phyloP scores from a whole-genome alignment of 2,797 vertebrate genomes.

The Brachyalestes nurse region DNA sequence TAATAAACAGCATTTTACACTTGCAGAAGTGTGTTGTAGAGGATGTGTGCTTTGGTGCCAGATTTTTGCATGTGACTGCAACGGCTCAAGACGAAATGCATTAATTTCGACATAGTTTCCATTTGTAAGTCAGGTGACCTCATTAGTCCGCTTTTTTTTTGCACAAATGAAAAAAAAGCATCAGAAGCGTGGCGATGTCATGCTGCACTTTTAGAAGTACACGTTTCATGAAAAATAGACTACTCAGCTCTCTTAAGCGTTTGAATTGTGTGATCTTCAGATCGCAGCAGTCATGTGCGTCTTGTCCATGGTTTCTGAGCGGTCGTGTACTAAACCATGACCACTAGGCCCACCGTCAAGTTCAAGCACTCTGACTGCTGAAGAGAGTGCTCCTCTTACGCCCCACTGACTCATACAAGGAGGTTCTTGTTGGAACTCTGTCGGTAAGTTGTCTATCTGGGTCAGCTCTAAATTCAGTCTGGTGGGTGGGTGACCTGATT shows the following conservation, averaged over 20 bases:
- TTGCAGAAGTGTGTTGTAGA: no score
- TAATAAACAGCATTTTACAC: no score
- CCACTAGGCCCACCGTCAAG: not conserved
- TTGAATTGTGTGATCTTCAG: not conserved
- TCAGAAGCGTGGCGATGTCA: not conserved
- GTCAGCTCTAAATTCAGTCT: slow-evolving; percentile 57
- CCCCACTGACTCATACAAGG: slow-evolving; percentile 45
- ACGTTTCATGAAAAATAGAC: not conserved
- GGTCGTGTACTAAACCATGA: not conserved
- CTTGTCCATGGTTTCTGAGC: not conserved
- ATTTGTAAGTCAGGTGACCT: not conserved
- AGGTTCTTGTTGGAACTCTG: slow-evolving; percentile 27
- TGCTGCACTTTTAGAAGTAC: not conserved
- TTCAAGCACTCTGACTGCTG: not conserved
- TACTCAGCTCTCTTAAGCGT: not conserved
- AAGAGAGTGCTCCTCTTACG: not conserved
- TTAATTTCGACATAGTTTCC: not conserved
- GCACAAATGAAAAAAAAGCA: not conserved
- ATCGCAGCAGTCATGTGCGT: not conserved
- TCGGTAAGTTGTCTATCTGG: slow-evolving; percentile 53
- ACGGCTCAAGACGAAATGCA: not conserved
- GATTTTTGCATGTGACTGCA: not conserved
- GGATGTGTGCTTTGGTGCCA: no score
- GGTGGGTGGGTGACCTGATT: slow-evolving; percentile 59
- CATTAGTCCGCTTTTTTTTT: not conserved